These are phyloP conservation scores for Chrysodeixis includens DNA, from an alignment of 2,888 invertebrate genomes.

Conservation along the genomic window DNA sequence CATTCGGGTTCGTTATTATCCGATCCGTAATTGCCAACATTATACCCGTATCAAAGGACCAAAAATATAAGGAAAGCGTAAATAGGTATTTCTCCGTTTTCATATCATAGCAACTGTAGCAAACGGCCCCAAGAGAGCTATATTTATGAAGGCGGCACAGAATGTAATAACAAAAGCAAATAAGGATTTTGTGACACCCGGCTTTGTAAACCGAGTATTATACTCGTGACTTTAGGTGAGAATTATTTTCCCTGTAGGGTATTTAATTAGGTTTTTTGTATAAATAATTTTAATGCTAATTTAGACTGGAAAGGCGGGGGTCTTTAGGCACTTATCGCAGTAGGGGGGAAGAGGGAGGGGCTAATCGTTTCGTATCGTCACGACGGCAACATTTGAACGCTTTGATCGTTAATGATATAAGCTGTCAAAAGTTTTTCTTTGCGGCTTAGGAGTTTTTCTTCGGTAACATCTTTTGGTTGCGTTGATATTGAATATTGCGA, in stretches of 20 bases:
- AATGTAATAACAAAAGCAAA: conserved; percentile 68
- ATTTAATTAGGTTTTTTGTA: conserved; percentile 46
- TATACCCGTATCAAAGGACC: conserved; percentile 42
- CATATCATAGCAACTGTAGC: conserved; percentile 60
- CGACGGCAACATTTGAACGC: conserved; percentile 8
- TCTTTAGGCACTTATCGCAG: conserved; percentile 17
- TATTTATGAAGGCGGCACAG: conserved; percentile 64
- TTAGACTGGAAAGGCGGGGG: conserved; percentile 27
- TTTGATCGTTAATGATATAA: conserved; percentile 27
- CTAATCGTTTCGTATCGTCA: conserved; percentile 22
- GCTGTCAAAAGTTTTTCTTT: conserved; percentile 23
- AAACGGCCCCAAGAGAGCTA: conserved; percentile 62
- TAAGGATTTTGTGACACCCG: conserved; percentile 61
- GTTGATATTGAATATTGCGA: background rate
- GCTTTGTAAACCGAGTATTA: conserved; percentile 45
- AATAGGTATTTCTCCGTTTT: conserved; percentile 57
- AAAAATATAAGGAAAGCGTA: conserved; percentile 60
- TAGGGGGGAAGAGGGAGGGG: background rate
- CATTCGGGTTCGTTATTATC: conserved; percentile 42
- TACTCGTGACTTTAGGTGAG: conserved; percentile 38
- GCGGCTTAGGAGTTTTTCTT: background rate
- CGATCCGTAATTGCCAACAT: conserved; percentile 50
- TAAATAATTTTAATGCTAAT: conserved; percentile 43
- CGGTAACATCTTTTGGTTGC: background rate
- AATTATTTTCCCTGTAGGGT: conserved; percentile 39